Base-by-base conservation (phyloP, 2,888 invertebrate species). In the Acheta domesticus region DNA sequence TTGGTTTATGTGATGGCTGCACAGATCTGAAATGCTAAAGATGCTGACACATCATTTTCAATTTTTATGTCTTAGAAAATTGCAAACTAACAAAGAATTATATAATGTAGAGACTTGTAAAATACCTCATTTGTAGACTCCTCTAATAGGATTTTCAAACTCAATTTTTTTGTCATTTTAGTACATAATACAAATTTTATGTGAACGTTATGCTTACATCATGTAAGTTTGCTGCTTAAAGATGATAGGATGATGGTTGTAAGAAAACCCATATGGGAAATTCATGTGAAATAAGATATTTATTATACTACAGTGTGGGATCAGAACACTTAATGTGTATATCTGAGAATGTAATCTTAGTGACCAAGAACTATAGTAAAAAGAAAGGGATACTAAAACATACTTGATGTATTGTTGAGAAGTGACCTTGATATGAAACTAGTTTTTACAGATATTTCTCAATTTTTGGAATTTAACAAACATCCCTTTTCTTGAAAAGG, bases 391-490 rank as follows among this genome's bases (percentile, higher is more conserved):
- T 16, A 76, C 11, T 36, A n/a, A 74, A 74, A 74, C 74, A 21
- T 74, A 78, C 49, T 48, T 23, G 16, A 16, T 36, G 48, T 75
- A 48, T 76, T 80, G 75, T 80, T 78, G 78, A 80, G 78, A 80
- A 80, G 80, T 80, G 80, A 77, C 80, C 80, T 80, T 80, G 77
- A 80, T 75, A 75, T 79, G 62, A 76, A 49, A 74, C 75, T 78
- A 62, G 79, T 79, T 62, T 79, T 79, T 49, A 73, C 76, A 73
- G 74, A 76, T 49, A 79, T 79, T 50, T 79, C 49, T 76, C 48
- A 48, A 48, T 48, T 76, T 79, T 79, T 79, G 79, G 48, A 78
- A 50, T 78, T 23, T 62, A 73, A 79, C 49, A 73, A 79, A n/a
- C 21, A 11, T 50, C 20, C 73, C 48, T 73, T 76, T 62, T 75